A percentile compares a stretch with the other conserved stretches of the same genome.
Conservation (phyloP, 2,113 vertebrate genomes). For the Corythoichthys haematopterus region DNA sequence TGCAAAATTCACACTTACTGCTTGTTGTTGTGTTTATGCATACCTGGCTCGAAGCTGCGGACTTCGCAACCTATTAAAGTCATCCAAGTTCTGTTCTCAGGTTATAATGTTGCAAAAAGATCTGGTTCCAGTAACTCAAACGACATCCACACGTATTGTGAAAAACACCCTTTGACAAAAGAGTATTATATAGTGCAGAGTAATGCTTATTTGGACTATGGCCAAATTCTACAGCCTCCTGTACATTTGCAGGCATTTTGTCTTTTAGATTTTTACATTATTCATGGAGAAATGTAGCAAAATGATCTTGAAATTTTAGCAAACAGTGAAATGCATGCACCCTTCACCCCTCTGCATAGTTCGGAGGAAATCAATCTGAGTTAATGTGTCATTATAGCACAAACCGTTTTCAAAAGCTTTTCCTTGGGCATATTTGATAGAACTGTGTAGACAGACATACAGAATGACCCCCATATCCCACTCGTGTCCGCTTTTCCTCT, state of each 20-base stretch:
- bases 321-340: not conserved
- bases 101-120: slow-evolving; percentile 51
- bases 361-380: not conserved
- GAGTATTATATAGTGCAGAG: not conserved
- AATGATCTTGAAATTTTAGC: not conserved
- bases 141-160: slow-evolving; percentile 14
- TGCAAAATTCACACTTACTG: slow-evolving; percentile 11
- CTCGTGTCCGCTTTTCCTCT: slow-evolving; percentile 12
- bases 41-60: slow-evolving; percentile 42
- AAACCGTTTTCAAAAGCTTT: not conserved
- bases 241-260: not conserved
- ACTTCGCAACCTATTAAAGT: slow-evolving; percentile 37
- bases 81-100: slow-evolving; percentile 54
- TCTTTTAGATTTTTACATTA: not conserved
- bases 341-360: not conserved
- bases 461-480: not conserved
- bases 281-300: not conserved
- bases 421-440: not conserved
- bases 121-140: slow-evolving; percentile 53
- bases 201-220: not conserved
- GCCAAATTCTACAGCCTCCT: not conserved
- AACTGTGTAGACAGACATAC: not conserved
- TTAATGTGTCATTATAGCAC: not conserved
- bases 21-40: slow-evolving; percentile 12
- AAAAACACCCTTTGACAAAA: not conserved